phyloP scores from a whole-genome alignment of 2,888 invertebrate species.

The Horisme vitalbata region DNA sequence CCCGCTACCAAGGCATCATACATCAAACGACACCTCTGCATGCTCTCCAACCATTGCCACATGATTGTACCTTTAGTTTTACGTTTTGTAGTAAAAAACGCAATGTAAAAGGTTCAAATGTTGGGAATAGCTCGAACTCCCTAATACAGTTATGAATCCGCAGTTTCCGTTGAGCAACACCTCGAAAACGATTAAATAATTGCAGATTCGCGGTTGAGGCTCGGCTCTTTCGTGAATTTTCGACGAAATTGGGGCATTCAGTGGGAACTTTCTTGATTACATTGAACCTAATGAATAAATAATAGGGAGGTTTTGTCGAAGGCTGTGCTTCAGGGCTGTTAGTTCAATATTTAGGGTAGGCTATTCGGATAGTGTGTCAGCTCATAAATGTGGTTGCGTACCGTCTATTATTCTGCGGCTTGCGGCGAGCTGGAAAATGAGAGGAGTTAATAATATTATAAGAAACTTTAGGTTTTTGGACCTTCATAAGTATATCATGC shows the following conservation, averaged over 20 bases:
- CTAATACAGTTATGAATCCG: slow-evolving; percentile 51
- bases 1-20: slow-evolving; percentile 45
- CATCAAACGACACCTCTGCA: slow-evolving; percentile 31
- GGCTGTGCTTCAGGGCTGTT: slow-evolving; percentile 38
- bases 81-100: slow-evolving; percentile 3
- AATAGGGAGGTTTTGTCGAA: slow-evolving; percentile 53
- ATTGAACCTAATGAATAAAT: slow-evolving; percentile 64
- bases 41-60: slow-evolving; percentile 41
- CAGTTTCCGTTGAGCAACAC: slow-evolving; percentile 69
- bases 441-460: too few relatives aligned
- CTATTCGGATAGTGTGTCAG: slow-evolving; percentile 27
- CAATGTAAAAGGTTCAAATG: slow-evolving; percentile 30
- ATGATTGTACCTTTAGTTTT: slow-evolving; percentile 5
- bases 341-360: slow-evolving; percentile 39
- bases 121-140: slow-evolving; percentile 27
- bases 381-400: slow-evolving; percentile 26
- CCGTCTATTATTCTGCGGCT: slow-evolving; percentile 12
- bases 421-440: background rate
- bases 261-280: slow-evolving; percentile 66
- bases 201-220: slow-evolving; percentile 66
- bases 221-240: slow-evolving; percentile 65
- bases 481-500: too few relatives aligned
- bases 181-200: slow-evolving; percentile 76
- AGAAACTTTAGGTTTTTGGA: too few relatives aligned
- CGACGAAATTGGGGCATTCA: slow-evolving; percentile 64